Evolutionary conservation across 2,888 invertebrate genomes (phyloP).

Genomic region (Hyposoter dolosus): DNA sequence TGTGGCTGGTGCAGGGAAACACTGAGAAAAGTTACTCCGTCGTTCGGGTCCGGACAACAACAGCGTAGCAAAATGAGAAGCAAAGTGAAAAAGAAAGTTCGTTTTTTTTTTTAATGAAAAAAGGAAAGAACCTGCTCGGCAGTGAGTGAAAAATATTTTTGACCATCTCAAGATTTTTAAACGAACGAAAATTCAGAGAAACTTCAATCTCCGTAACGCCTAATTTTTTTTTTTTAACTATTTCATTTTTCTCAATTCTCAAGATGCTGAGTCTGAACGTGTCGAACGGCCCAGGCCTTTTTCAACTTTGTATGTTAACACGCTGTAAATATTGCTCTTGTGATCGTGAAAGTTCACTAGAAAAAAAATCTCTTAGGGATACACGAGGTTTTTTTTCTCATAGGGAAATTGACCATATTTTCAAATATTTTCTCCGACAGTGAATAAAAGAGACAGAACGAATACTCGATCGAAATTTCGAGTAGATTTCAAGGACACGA

Average conservation of each 20-base stretch:
- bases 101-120: not conserved
- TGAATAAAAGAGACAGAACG: slow-evolving; percentile 4
- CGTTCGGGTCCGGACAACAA: slow-evolving; percentile 34
- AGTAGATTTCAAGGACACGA: slow-evolving; percentile 48
- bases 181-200: slow-evolving; percentile 68
- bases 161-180: slow-evolving; percentile 73
- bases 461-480: slow-evolving; percentile 36
- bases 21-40: slow-evolving; percentile 54
- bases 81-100: not conserved
- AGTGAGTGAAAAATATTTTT: slow-evolving; percentile 73
- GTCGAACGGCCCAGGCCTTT: slow-evolving; percentile 66
- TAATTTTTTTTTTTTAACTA: slow-evolving; percentile 35
- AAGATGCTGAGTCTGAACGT: slow-evolving; percentile 62
- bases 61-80: not conserved
- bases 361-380: slow-evolving; percentile 35
- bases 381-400: slow-evolving; percentile 41
- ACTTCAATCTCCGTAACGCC: slow-evolving; percentile 68
- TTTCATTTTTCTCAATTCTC: slow-evolving; percentile 74
- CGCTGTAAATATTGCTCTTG: slow-evolving; percentile 70
- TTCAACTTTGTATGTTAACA: slow-evolving; percentile 79
- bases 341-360: slow-evolving; percentile 58
- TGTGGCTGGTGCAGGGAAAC: slow-evolving; percentile 71
- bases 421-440: slow-evolving; percentile 62
- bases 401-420: slow-evolving; percentile 63
- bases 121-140: slow-evolving; percentile 28